These are phyloP conservation scores for Hermaeophaga mercurialis DNA, from an alignment of 2,888 invertebrate genomes.

Conservation along the genomic window DNA sequence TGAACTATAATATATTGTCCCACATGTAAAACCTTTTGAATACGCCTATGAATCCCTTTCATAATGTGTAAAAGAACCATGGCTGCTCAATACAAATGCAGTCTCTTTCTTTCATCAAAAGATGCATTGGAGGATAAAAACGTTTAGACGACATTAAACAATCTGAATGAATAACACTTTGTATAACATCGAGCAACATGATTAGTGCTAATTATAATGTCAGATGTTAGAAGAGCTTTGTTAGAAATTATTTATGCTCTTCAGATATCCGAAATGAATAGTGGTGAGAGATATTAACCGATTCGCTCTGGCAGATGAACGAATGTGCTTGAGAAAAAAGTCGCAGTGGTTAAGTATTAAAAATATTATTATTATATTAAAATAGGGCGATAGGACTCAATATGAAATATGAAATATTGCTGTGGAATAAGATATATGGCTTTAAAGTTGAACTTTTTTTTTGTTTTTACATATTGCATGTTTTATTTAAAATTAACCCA, in stretches of 20 bases:
- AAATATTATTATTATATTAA: no score
- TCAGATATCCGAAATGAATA: slow-evolving; percentile 6
- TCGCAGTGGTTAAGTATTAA: no score
- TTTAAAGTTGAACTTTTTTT: no score
- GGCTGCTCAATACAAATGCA: slow-evolving; percentile 34
- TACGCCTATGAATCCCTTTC: slow-evolving; percentile 22
- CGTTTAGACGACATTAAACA: slow-evolving; percentile 21
- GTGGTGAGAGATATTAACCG: slow-evolving; percentile 19
- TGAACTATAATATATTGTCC: no score
- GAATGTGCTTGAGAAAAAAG: slow-evolving; percentile 12
- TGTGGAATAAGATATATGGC: no score
- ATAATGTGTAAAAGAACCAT: slow-evolving; percentile 26
- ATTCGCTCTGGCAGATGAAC: slow-evolving; percentile 5
- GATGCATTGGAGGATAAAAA: slow-evolving; percentile 19
- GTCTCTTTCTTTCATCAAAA: slow-evolving; percentile 5
- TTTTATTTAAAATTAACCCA: no score
- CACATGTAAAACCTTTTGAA: no score
- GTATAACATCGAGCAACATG: slow-evolving; percentile 21
- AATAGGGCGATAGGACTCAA: no score
- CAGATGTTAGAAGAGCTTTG: slow-evolving; percentile 21
- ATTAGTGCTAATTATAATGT: slow-evolving; percentile 26
- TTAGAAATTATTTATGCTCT: slow-evolving; percentile 24
- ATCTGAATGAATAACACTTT: slow-evolving; percentile 17
- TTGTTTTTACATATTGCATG: no score
- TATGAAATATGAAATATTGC: no score